phyloP scores from a whole-genome alignment of 2,888 invertebrate genomes.

The Rotaria sp. region DNA sequence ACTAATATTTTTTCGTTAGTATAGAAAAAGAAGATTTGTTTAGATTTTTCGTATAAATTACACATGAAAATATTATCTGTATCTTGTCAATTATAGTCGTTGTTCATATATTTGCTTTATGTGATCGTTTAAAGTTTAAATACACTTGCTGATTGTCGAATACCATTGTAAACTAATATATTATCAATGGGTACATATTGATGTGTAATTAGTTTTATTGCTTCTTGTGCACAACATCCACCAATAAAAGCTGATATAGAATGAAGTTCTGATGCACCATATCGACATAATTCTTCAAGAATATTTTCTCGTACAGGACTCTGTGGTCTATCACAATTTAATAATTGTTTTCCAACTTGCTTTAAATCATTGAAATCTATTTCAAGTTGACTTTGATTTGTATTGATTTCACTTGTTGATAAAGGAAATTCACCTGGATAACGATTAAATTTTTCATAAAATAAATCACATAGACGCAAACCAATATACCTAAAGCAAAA shows the following conservation, averaged over 20 bases:
- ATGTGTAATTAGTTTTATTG: constrained; percentile 83
- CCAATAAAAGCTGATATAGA: constrained; percentile 83
- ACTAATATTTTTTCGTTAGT: no score
- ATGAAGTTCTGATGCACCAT: constrained; percentile 87
- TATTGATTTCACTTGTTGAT: no score
- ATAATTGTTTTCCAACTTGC: constrained; percentile 75
- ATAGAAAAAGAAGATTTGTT: no score
- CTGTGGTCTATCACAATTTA: constrained; percentile 68
- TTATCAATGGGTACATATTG: constrained; percentile 94
- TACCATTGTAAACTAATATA: constrained; percentile 87
- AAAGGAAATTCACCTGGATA: constrained; percentile 71
- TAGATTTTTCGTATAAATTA: no score
- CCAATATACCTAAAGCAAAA: not conserved
- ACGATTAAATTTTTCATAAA: constrained; percentile 75
- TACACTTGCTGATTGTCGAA: constrained; percentile 74
- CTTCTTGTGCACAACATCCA: constrained; percentile 89
- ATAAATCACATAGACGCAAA: constrained; percentile 52
- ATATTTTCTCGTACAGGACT: not conserved
- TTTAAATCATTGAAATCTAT: constrained; percentile 67
- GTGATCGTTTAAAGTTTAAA: constrained; percentile 66
- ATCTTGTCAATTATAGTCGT: no score
- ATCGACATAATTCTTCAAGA: constrained; percentile 59
- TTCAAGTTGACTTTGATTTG: constrained; percentile 82
- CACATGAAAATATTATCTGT: no score
- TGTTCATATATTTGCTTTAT: no score